Base-by-base conservation (phyloP, 1,140 invertebrate genomes). In the Dreissena polymorpha region DNA sequence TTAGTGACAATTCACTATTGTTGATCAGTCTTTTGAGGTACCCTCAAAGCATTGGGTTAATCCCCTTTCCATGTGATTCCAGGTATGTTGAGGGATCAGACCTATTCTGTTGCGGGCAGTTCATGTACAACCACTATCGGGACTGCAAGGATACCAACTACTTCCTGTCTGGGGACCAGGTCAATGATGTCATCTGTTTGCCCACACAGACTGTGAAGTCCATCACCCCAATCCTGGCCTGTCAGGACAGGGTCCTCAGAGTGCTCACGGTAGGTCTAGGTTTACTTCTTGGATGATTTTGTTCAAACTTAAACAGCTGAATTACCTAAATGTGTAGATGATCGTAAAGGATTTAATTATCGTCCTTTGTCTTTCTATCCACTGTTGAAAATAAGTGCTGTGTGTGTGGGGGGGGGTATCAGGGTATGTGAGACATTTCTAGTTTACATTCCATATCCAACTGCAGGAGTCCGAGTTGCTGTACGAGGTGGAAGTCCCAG, bases 91-190 rank as follows among this genome's bases (percentile, higher is more conserved):
- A 95, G 88, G 97, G 96, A 80, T 95, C 96, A 86, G 96, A 98
- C 92, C 92, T 98, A 67, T 95, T 97, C 78, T 94, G 96, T 0
- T 95, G 96, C 91, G 96, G 97, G 27, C 95, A 95, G 86, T 97
- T 97, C 93, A 94, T 97, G 23, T 97, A 96, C 92, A 97, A 96
- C 88, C 96, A 97, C 86, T 98, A 96, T 90, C 94, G 95, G 86
- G 96, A 98, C 91, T 97, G 96, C 87, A 92, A 96, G 90, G 96
- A 97, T 86, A 94, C 95, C 13, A 96, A 97, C 88, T 96, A 96
- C 49, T 97, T 96, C 91, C 91, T 97, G 23, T 96, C 95, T 86
- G 95, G 95, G 18, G 97, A 98, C 93, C 95, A 94, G 87, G 96
- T 98, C 77, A 95, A 95, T 79, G 96, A 97, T 91, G 94, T 97